Conservation (phyloP, 1,140 invertebrate species). For the Whitmania pigra region DNA sequence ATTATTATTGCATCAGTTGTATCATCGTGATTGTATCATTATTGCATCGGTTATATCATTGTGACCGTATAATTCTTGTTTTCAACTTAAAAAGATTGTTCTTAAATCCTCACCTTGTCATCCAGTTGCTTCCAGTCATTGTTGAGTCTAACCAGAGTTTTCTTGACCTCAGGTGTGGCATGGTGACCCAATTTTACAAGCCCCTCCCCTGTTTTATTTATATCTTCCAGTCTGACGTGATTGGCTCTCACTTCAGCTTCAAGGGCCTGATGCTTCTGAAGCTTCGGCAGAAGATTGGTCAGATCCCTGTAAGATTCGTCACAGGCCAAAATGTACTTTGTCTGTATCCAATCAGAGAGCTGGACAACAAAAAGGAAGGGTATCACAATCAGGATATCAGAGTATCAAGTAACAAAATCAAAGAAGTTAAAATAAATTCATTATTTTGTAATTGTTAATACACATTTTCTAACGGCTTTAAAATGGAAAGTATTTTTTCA, state of each 20-base stretch:
- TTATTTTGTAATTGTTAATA: too few relatives aligned
- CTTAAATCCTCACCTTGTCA: conserved; percentile 47
- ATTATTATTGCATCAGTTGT: too few relatives aligned
- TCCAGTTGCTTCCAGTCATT: conserved; percentile 80
- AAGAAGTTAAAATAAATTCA: too few relatives aligned
- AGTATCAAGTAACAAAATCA: too few relatives aligned
- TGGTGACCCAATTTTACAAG: conserved; percentile 92
- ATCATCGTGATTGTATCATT: too few relatives aligned
- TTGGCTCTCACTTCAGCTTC: conserved; percentile 87
- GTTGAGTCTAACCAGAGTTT: conserved; percentile 78
- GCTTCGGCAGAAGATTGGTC: conserved; percentile 75
- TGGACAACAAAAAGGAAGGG: conserved; percentile 15
- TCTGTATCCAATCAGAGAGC: conserved; percentile 63
- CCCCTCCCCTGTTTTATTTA: conserved; percentile 77
- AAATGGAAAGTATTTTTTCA: too few relatives aligned
- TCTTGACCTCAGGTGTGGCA: conserved; percentile 72
- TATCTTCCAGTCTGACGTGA: conserved; percentile 76
- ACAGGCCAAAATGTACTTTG: conserved; percentile 76
- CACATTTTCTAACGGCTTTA: too few relatives aligned
- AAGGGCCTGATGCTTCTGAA: conserved; percentile 95
- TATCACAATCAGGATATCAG: too few relatives aligned
- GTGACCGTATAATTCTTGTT: too few relatives aligned
- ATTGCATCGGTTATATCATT: too few relatives aligned
- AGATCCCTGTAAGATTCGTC: conserved; percentile 87
- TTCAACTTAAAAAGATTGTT: too few relatives aligned